Conservation (phyloP, 1,140 invertebrate genomes). For the Bombus superbus region DNA sequence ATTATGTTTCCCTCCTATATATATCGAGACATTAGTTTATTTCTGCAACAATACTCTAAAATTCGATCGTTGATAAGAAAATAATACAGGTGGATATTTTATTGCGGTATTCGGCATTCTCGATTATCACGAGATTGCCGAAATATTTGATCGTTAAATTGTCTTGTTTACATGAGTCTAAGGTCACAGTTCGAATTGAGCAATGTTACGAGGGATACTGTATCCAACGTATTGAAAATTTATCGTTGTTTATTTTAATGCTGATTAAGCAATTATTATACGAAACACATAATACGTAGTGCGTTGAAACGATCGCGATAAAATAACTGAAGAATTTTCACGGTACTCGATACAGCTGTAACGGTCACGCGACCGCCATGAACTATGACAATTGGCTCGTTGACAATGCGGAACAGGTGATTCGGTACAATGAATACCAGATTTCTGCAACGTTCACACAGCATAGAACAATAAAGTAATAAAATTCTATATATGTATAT, state of each 20-base stretch:
- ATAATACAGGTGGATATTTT: background rate
- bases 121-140: background rate
- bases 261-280: background rate
- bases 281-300: background rate
- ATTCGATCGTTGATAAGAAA: background rate
- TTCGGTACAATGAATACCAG: background rate
- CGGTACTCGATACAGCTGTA: background rate
- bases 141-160: background rate
- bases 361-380: background rate
- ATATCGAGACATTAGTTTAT: background rate
- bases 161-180: constrained; percentile 31
- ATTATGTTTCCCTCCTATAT: background rate
- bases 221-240: background rate
- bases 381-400: constrained; percentile 17
- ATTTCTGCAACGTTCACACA: background rate
- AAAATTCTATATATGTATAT: background rate
- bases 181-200: constrained; percentile 3
- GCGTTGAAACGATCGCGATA: background rate
- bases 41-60: background rate
- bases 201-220: background rate
- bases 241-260: background rate
- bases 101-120: background rate
- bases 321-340: background rate
- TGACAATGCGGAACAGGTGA: constrained; percentile 17
- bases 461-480: background rate